Base-by-base conservation (phyloP, 1,140 invertebrate species). In the Apis dorsata region DNA sequence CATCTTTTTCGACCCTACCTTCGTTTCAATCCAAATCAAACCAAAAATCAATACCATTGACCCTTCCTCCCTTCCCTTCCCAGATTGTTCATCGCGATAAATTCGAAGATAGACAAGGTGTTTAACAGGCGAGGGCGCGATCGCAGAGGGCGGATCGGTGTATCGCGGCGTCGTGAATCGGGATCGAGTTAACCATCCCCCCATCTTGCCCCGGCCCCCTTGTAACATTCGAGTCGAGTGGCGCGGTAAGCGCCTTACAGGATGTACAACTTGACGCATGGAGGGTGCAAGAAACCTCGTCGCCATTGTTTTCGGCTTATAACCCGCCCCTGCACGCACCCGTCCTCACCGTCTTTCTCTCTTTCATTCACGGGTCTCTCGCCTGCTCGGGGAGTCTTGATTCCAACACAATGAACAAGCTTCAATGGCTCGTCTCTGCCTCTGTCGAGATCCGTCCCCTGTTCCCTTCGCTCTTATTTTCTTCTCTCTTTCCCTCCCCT, bases 241-340 rank as follows among this genome's bases (percentile, higher is more conserved):
- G 66, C 63, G 88, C 71, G 73, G 74, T 88, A 88, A 88, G 87
- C 87, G 86, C 84, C 86, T 88, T 88, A 88, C 84, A 78, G 81
- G 81, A 79, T 86, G 86, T 86, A 88, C 82, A 82, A 87, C 84
- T 88, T 88, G 86, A 88, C 84, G 83, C 84, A 81, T n/a, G 78
- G 75, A 78, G 80, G 84, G 86, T 81, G 84, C 84, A 88, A 88
- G 86, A 88, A 88, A 88, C 80, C 84, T 66, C 84, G 78, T 79
- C 63, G 75, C 86, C 81, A 86, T 88, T 88, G 87, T 88, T 88
- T 88, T 88, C 86, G 81, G 86, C 87, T 88, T 88, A 88, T 86
- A 79, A 88, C 62, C 76, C 86, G 76, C 79, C 87, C 84, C 34
- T 72, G 66, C n/a, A 68, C 76, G 70, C 79, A 72, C 21, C 55